phyloP scores from a whole-genome alignment of 2,888 invertebrate species.

The Physocephala rufipes region DNA sequence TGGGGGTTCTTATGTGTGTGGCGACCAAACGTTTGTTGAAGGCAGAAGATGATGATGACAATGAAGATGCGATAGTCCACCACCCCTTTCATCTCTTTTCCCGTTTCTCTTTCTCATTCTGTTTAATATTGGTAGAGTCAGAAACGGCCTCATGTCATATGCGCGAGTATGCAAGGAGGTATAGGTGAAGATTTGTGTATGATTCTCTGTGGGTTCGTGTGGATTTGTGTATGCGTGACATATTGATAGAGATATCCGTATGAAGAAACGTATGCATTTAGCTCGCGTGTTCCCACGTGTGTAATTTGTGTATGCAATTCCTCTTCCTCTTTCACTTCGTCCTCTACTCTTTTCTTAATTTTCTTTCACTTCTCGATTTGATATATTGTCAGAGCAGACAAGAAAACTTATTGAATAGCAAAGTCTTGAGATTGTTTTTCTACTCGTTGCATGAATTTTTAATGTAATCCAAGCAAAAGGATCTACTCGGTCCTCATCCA shows the following conservation, averaged over 20 bases:
- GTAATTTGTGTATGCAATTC: too few species aligned
- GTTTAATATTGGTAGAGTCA: too few species aligned
- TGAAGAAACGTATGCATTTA: too few species aligned
- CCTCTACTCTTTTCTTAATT: neutral
- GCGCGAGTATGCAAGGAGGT: neutral
- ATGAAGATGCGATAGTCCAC: too few species aligned
- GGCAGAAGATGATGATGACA: neutral
- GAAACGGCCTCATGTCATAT: conserved; percentile 16
- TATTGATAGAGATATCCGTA: too few species aligned
- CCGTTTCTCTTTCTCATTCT: neutral
- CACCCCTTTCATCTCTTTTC: neutral
- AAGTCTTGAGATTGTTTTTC: conserved; percentile 19
- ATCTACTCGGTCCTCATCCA: neutral
- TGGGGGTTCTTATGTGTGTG: too few species aligned
- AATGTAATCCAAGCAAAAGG: conserved; percentile 5
- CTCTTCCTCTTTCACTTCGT: too few species aligned
- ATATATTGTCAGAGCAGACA: conserved; percentile 13
- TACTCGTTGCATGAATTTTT: conserved; percentile 24
- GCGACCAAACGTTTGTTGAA: too few species aligned
- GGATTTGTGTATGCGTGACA: too few species aligned
- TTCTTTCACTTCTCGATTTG: too few species aligned
- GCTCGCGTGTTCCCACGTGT: too few species aligned
- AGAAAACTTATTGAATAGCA: conserved; percentile 26
- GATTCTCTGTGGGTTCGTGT: neutral
- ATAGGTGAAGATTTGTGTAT: neutral